Evolutionary conservation across 30 jellyfish, hydroid and myxozoan genomes (phyloP), one percentile per base, ranked within the genome.

Genomic region (Catostylus mosaicus): DNA sequence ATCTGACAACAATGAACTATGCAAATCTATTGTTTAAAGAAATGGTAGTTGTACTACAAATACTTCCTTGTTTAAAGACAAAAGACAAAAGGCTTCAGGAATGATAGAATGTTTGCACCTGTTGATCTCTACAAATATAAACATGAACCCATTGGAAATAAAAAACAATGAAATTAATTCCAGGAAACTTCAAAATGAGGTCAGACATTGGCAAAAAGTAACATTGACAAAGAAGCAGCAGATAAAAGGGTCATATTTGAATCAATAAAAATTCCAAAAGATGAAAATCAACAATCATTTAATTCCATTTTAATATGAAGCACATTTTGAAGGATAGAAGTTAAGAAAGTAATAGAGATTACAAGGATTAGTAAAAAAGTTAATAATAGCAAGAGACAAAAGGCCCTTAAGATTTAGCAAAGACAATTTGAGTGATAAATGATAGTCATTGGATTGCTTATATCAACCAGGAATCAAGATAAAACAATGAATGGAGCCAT

Each of bases 101-200:
- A 75, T 75, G 23, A 24, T 51, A 50, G 32, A 23, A 33, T 59
- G 34, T 54, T 57, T 75, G 86, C 86, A 75, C 86, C 86, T 75
- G 86, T 75, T 75, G 86, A 7, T 51, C 82, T 70, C 36, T 45
- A 45, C 86, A 75, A 35, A 54, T 32, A 75, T 7, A 32, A 20
- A 6, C 33, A 51, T 52, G 56, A 50, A 19, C 32, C 86, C 51
- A 51, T 75, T 27, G 22, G 8, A 75, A 31, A 51, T 26, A 75
- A 75, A 51, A 75, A 75, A 75, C 86, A 75, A 73, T 26, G 59
- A 37, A 29, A 6, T 24, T 51, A 56, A 75, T 75, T 75, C 86
- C 86, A 75, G 52, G 86, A 75, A 75, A 75, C 86, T 30, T 51
- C 76, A 32, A 35, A 30, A 35, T 51, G 72, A 73, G 72, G 72